phyloP scores from a whole-genome alignment of 2,888 invertebrate genomes.

The Caenorhabditis japonica region DNA sequence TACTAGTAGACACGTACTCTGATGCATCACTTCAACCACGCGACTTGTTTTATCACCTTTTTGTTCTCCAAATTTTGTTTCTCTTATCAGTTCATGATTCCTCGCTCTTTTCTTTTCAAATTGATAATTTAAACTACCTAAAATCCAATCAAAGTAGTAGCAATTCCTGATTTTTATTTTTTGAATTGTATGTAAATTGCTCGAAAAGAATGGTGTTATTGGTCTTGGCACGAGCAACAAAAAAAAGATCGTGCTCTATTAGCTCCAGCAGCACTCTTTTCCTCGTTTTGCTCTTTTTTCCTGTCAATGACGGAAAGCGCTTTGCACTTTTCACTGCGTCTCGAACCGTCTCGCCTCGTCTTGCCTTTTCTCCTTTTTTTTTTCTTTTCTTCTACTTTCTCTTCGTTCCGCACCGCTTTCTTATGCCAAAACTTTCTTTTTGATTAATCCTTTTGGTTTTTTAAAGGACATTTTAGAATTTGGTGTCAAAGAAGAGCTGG shows the following conservation, averaged over 20 bases:
- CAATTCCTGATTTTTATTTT: conserved; percentile 4
- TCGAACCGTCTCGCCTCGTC: conserved; percentile 34
- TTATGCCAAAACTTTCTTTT: no score
- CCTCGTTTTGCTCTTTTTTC: conserved; percentile 11
- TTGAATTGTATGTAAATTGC: conserved; percentile 1
- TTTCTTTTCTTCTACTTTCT: no score
- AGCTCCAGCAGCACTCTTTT: conserved; percentile 9
- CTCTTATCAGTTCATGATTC: conserved; percentile 16
- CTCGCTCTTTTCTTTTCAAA: conserved; percentile 6
- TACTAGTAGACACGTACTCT: no score
- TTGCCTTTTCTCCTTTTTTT: conserved; percentile 29
- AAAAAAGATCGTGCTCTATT: no score
- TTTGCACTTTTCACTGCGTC: conserved; percentile 48
- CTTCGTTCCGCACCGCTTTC: no score
- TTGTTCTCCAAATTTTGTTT: conserved; percentile 11
- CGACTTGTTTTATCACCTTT: conserved; percentile 15
- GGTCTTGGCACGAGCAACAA: no score
- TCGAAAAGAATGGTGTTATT: no score
- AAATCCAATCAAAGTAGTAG: no score
- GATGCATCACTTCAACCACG: conserved; percentile 30
- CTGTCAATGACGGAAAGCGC: conserved; percentile 13
- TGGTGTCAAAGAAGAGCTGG: no score
- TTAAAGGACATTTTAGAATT: no score
- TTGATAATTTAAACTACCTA: conserved; percentile 9
- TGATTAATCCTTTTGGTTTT: no score